Percentiles rank a stretch among this genome's conserved stretches.
These are phyloP conservation scores for Resseliella maxima DNA, from an alignment of 2,888 invertebrate genomes.

Conservation along the genomic window DNA sequence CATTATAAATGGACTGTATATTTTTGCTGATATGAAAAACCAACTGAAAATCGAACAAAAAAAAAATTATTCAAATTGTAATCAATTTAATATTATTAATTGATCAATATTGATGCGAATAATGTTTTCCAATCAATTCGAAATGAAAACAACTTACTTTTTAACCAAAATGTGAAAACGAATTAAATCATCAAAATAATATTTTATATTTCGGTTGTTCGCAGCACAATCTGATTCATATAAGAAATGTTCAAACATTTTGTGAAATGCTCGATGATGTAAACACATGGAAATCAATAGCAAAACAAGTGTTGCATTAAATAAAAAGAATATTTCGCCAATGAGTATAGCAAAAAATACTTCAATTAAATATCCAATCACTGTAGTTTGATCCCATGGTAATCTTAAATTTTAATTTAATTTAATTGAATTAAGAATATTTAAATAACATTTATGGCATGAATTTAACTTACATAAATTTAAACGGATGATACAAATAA, in stretches of 20 bases:
- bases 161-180: constrained; percentile 4
- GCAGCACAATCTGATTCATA: background rate
- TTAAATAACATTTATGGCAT: background rate
- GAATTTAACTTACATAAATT: background rate
- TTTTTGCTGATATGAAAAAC: background rate
- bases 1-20: background rate
- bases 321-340: background rate
- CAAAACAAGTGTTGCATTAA: background rate
- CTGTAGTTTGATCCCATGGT: background rate
- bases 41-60: background rate
- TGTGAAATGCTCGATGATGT: background rate
- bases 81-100: background rate
- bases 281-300: background rate
- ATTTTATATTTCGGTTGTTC: background rate
- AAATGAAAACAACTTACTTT: background rate
- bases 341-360: background rate
- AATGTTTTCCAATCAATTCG: background rate
- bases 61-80: too few species aligned
- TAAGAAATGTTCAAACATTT: background rate
- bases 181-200: background rate
- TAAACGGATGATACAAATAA: background rate
- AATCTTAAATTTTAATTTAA: background rate
- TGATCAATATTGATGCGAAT: too few species aligned
- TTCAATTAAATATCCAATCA: background rate
- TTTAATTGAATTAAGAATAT: background rate